These are phyloP conservation scores for Tyto alba DNA, from an alignment of 2,113 vertebrate genomes.

Conservation along the genomic window DNA sequence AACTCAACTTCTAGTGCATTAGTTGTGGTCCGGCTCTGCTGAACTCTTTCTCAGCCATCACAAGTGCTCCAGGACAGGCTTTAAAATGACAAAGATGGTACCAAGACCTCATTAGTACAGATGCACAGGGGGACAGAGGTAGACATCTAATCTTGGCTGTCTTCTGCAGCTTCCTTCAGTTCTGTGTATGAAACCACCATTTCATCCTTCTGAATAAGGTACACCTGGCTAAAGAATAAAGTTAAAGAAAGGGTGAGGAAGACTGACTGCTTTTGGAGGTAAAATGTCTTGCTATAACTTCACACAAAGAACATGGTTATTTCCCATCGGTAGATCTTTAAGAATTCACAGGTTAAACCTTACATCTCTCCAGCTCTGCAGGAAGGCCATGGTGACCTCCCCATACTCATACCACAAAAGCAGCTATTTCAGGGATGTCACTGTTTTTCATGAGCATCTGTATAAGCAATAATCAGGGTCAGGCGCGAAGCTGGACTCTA, in stretches of 20 bases:
- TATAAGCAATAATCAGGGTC: background rate
- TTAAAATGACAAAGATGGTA: background rate
- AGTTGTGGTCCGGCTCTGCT: background rate
- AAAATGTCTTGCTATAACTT: background rate
- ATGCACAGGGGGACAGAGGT: background rate
- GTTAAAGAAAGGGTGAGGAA: background rate
- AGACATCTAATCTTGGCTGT: background rate
- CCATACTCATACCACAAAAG: fast-evolving
- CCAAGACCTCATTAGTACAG: background rate
- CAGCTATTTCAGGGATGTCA: background rate
- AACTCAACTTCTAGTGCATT: background rate
- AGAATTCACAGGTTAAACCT: background rate
- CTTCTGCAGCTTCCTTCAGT: background rate
- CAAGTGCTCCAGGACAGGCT: background rate
- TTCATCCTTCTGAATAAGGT: background rate
- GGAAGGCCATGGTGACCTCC: background rate
- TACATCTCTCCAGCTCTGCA: background rate
- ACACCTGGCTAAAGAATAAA: background rate
- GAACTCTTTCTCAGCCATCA: background rate
- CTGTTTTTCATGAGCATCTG: background rate
- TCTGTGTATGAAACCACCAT: background rate
- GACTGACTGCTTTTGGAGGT: background rate
- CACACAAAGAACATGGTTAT: background rate
- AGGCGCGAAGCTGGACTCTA: background rate
- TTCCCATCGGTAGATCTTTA: background rate